Evolutionary conservation across 2,797 vertebrate species (phyloP).

Genomic region (Sternotherus odoratus): DNA sequence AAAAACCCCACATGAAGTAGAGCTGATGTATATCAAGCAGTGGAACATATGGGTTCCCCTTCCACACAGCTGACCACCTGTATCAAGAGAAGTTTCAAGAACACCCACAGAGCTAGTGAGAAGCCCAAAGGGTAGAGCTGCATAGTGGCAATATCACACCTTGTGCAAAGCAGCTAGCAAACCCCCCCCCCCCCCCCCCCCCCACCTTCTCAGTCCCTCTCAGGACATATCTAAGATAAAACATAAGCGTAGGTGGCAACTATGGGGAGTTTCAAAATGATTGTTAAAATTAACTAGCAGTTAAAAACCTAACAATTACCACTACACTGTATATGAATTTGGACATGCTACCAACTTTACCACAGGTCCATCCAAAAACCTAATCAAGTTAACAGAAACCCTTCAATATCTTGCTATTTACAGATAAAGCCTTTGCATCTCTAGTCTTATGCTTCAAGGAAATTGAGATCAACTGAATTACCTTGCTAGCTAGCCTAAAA

Average conservation of each 20-base stretch:
- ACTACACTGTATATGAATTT: not conserved
- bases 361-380: not conserved
- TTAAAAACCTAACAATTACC: not conserved
- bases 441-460: not conserved
- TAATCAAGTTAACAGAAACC: not conserved
- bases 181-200: not conserved
- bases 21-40: not conserved
- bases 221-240: not conserved
- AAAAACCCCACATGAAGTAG: not conserved
- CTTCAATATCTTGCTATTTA: not conserved
- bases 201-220: rapidly evolving
- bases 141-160: not conserved
- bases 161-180: not conserved
- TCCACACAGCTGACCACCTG: not conserved
- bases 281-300: not conserved
- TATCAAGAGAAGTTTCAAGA: not conserved
- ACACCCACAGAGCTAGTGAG: not conserved
- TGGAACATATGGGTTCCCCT: not conserved
- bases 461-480: not conserved
- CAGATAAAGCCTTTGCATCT: not conserved
- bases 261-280: conserved; percentile 15
- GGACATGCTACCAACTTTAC: not conserved
- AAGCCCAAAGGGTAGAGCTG: not conserved
- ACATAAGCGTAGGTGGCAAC: conserved; percentile 8
- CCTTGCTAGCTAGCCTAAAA: not conserved